These are phyloP conservation scores for Clusia tigrina DNA, from an alignment of 2,888 invertebrate species.

Conservation along the genomic window DNA sequence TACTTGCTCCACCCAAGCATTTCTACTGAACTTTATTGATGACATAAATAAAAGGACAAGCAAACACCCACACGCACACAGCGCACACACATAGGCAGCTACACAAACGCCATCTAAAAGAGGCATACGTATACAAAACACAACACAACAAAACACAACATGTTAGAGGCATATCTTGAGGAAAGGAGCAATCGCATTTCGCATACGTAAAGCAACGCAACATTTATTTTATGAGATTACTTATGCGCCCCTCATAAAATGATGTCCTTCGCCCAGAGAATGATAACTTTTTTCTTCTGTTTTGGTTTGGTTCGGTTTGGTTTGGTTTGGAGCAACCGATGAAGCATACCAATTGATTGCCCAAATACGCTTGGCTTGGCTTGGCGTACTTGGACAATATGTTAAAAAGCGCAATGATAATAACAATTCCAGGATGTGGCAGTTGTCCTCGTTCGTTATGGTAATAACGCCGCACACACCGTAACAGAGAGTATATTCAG, in stretches of 20 bases:
- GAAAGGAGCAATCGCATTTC: not conserved
- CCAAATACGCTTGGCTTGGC: no score
- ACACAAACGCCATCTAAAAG: no score
- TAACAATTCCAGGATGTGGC: not conserved
- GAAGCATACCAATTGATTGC: constrained; percentile 3
- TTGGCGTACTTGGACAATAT: not conserved
- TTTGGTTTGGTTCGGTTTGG: not conserved
- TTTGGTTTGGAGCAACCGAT: not conserved
- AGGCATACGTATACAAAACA: no score
- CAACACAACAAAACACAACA: not conserved
- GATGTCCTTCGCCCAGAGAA: constrained; percentile 20
- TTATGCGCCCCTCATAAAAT: constrained; percentile 31
- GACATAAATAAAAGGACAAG: constrained; percentile 41
- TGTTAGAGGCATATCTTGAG: not conserved
- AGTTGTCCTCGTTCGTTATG: not conserved
- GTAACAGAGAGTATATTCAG: no score
- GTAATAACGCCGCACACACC: no score
- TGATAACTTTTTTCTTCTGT: not conserved
- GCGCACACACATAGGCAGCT: constrained; percentile 29
- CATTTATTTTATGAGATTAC: constrained; percentile 36
- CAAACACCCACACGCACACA: constrained; percentile 10
- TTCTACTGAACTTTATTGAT: constrained; percentile 44
- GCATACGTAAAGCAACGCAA: not conserved
- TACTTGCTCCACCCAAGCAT: constrained; percentile 29
- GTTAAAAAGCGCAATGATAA: not conserved